Evolutionary conservation across 2,113 vertebrate genomes (phyloP).

Genomic region (Indicator indicator): DNA sequence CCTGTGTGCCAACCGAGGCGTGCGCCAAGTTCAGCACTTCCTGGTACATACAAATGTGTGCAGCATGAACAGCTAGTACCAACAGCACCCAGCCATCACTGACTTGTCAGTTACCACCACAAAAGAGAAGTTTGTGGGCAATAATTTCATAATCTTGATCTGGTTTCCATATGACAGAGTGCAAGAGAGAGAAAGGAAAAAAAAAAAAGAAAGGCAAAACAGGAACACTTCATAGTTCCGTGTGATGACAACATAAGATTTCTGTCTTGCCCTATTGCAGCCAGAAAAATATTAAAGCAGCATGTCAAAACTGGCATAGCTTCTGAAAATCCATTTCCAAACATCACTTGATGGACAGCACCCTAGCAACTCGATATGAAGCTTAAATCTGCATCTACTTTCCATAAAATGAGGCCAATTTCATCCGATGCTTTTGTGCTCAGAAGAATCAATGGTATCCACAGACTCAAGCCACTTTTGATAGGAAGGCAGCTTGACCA

Average conservation of each 20-base stretch:
- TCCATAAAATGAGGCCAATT: slow-evolving; percentile 2
- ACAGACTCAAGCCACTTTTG: not conserved
- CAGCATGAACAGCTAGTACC: slow-evolving; percentile 55
- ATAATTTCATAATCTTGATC: slow-evolving; percentile 68
- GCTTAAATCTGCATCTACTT: slow-evolving; percentile 11
- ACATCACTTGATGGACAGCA: slow-evolving; percentile 36
- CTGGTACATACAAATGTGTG: slow-evolving; percentile 55
- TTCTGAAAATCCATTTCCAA: slow-evolving; percentile 32
- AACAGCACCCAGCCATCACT: slow-evolving; percentile 63
- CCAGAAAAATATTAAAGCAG: slow-evolving; percentile 62
- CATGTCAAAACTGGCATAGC: slow-evolving; percentile 50
- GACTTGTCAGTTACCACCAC: slow-evolving; percentile 63
- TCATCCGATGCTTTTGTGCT: not conserved
- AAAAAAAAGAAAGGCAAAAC: not conserved
- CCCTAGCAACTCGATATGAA: not conserved
- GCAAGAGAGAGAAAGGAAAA: slow-evolving; percentile 47
- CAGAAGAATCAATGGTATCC: not conserved
- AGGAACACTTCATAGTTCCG: not conserved
- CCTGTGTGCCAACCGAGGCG: slow-evolving; percentile 61
- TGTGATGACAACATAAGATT: slow-evolving; percentile 54
- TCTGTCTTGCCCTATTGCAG: slow-evolving; percentile 60
- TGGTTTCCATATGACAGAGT: slow-evolving; percentile 67
- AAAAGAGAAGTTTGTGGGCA: slow-evolving; percentile 63
- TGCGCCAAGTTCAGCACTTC: slow-evolving; percentile 60
- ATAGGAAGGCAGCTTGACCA: not conserved